Percentiles rank a stretch among this genome's conserved stretches.
Evolutionary conservation across 1,140 invertebrate species (phyloP).

Genomic region (Drosophila bipectinata): DNA sequence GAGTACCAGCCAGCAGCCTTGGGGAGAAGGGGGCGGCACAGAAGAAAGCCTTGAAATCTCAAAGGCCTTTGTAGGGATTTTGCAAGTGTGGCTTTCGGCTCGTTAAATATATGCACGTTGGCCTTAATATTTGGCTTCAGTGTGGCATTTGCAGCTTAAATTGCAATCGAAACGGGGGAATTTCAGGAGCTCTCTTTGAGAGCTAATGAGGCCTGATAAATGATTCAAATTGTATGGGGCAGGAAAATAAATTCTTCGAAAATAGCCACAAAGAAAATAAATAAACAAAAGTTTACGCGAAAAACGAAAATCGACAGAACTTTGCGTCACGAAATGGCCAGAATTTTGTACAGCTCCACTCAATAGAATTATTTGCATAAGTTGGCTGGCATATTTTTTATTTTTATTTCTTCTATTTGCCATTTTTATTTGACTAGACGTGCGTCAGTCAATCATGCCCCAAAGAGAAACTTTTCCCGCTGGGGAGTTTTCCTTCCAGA

Average conservation of each 20-base stretch:
- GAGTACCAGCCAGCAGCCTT: slow-evolving; percentile 46
- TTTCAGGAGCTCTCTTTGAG: neutral
- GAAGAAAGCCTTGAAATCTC: slow-evolving; percentile 66
- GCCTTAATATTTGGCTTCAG: slow-evolving; percentile 10
- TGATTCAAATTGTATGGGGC: neutral
- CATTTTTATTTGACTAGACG: slow-evolving; percentile 69
- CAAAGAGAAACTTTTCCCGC: slow-evolving; percentile 47
- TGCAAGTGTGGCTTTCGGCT: slow-evolving; percentile 15
- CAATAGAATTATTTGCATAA: slow-evolving; percentile 68
- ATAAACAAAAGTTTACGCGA: slow-evolving; percentile 47
- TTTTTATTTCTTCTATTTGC: slow-evolving; percentile 40
- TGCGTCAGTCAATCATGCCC: slow-evolving; percentile 68
- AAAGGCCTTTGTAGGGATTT: slow-evolving; percentile 44
- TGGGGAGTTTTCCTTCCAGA: slow-evolving; percentile 33
- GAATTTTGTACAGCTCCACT: slow-evolving; percentile 43
- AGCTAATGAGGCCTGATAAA: slow-evolving; percentile 26
- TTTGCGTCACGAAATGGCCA: slow-evolving; percentile 65
- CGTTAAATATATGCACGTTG: slow-evolving; percentile 24
- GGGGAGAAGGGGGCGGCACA: slow-evolving; percentile 32
- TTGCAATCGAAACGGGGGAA: slow-evolving; percentile 11
- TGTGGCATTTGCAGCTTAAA: slow-evolving; percentile 16
- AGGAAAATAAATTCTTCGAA: neutral
- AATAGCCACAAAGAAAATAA: slow-evolving; percentile 54
- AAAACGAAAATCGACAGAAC: slow-evolving; percentile 28
- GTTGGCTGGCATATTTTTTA: slow-evolving; percentile 47